A percentile compares a stretch with the other conserved stretches of the same genome.
phyloP scores from a whole-genome alignment of 2,888 invertebrate genomes.

The Frankliniella fusca region DNA sequence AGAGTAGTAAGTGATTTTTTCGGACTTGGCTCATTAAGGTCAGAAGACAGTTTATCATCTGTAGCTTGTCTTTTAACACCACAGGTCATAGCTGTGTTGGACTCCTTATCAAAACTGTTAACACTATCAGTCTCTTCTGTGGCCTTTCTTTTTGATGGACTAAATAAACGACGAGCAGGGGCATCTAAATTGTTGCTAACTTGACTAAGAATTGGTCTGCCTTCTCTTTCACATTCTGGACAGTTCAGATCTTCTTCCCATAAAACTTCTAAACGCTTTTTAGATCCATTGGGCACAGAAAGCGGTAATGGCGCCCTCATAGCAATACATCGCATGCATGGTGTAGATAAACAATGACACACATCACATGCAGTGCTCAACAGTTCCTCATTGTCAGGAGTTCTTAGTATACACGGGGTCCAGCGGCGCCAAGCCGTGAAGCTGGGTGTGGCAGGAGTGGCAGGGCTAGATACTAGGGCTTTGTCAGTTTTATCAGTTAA shows the following conservation, averaged over 20 bases:
- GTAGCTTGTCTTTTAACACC: neutral
- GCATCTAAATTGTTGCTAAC: neutral
- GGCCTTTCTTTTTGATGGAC: neutral
- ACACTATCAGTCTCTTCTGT: neutral
- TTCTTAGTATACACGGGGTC: neutral
- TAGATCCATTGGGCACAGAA: neutral
- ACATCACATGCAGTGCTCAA: neutral
- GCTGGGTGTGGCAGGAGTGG: neutral
- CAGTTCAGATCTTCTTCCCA: neutral
- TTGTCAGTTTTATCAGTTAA: slow-evolving; percentile 42
- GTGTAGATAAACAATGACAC: neutral
- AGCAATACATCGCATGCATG: neutral
- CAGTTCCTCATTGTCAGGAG: neutral
- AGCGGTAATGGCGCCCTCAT: neutral
- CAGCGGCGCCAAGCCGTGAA: neutral
- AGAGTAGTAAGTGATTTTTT: neutral
- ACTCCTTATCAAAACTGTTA: neutral
- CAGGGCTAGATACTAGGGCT: neutral
- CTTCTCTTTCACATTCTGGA: neutral
- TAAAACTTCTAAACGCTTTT: slow-evolving; percentile 5
- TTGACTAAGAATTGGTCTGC: neutral
- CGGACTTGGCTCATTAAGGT: neutral
- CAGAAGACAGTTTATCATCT: neutral
- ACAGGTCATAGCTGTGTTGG: neutral
- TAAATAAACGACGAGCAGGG: neutral